These are phyloP conservation scores for Drosophila tanythrix DNA, from an alignment of 2,888 invertebrate species.

Conservation along the genomic window DNA sequence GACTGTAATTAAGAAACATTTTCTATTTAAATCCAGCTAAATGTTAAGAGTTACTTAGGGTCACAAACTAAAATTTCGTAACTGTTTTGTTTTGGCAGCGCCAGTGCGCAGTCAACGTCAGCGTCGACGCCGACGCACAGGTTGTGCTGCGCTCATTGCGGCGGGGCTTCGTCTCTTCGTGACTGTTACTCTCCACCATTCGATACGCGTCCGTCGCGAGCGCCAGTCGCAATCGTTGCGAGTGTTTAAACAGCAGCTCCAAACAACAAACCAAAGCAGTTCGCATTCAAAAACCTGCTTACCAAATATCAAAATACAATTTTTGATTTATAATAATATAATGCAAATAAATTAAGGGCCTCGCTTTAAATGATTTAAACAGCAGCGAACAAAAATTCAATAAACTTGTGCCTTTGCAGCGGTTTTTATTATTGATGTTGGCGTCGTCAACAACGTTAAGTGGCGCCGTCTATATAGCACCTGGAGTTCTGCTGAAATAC, in stretches of 20 bases:
- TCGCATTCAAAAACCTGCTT: slow-evolving; percentile 42
- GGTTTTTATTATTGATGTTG: slow-evolving; percentile 4
- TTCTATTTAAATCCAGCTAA: background rate
- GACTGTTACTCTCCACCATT: slow-evolving; percentile 55
- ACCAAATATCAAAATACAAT: slow-evolving; percentile 33
- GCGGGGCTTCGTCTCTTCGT: slow-evolving; percentile 57
- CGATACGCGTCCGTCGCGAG: slow-evolving; percentile 74
- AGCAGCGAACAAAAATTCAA: slow-evolving; percentile 12
- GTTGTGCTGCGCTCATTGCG: slow-evolving; percentile 40
- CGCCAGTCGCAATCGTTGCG: slow-evolving; percentile 65
- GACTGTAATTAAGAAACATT: background rate
- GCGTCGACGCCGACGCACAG: slow-evolving; percentile 57
- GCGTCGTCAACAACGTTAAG: slow-evolving; percentile 3
- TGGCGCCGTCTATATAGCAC: slow-evolving; percentile 29
- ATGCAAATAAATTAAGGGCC: slow-evolving; percentile 47
- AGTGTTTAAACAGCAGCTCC: slow-evolving; percentile 31
- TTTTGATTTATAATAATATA: slow-evolving; percentile 5
- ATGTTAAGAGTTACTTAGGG: slow-evolving; percentile 24
- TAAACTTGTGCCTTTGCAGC: slow-evolving; percentile 18
- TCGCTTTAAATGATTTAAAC: slow-evolving; percentile 22
- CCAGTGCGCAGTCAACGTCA: slow-evolving; percentile 5
- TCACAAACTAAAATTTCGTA: slow-evolving; percentile 30
- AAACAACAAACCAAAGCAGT: slow-evolving; percentile 19
- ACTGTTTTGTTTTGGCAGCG: slow-evolving; percentile 21
- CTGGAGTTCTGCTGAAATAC: slow-evolving; percentile 33